phyloP scores from a whole-genome alignment of 2,113 vertebrate species.

The Nibea albiflora region DNA sequence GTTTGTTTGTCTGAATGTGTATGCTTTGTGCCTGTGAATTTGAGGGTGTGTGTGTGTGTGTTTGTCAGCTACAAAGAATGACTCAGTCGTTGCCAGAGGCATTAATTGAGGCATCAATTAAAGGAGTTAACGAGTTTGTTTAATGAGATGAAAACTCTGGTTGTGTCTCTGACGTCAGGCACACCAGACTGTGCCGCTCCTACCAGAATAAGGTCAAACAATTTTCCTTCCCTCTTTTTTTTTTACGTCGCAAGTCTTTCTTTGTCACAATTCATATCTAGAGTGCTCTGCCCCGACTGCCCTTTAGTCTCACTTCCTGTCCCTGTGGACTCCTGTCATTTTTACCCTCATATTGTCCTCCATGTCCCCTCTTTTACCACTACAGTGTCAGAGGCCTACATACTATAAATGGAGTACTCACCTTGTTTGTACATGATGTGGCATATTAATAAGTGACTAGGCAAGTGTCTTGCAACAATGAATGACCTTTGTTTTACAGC shows the following conservation, averaged over 20 bases:
- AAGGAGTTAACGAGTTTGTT: slow-evolving; percentile 79
- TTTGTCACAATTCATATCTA: not conserved
- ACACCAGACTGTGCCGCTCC: slow-evolving; percentile 53
- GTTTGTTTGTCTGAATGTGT: slow-evolving; percentile 1
- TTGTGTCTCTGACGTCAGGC: slow-evolving; percentile 66
- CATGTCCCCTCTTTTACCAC: not conserved
- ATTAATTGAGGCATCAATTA: slow-evolving; percentile 79
- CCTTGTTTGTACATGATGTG: not conserved
- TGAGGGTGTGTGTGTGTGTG: slow-evolving; percentile 27
- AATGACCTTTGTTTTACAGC: not conserved
- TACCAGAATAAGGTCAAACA: slow-evolving; percentile 55
- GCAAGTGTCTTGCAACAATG: not conserved
- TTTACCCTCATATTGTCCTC: not conserved
- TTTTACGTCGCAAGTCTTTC: not conserved
- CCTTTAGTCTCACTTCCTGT: not conserved
- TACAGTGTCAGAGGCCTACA: not conserved
- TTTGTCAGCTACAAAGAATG: slow-evolving; percentile 60
- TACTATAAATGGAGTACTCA: not conserved
- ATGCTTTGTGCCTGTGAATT: slow-evolving; percentile 31
- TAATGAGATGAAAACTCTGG: slow-evolving; percentile 79
- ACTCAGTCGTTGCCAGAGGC: slow-evolving; percentile 69
- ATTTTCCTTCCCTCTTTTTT: not conserved
- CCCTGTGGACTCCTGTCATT: not conserved
- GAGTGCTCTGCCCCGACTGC: not conserved
- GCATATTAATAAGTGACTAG: not conserved